phyloP scores from a whole-genome alignment of 2,113 vertebrate genomes.

The Pygoscelis adeliae region DNA sequence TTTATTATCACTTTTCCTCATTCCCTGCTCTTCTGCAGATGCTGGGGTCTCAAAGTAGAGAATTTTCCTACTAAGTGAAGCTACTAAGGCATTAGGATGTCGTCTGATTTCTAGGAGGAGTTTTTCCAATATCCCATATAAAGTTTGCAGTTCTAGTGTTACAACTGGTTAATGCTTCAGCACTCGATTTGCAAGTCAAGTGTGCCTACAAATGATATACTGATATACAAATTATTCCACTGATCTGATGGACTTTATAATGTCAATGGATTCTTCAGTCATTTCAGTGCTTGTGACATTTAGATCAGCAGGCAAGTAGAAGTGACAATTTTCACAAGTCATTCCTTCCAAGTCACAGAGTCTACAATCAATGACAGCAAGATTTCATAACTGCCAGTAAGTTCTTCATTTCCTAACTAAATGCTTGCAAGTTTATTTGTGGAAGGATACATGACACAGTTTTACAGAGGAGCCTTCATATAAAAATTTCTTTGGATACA shows the following conservation, averaged over 20 bases:
- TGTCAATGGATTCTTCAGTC: constrained; percentile 60
- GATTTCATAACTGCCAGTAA: constrained; percentile 4
- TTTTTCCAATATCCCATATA: background rate
- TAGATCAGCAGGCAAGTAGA: constrained; percentile 45
- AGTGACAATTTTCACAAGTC: constrained; percentile 63
- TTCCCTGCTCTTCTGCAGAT: background rate
- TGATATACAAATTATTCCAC: constrained; percentile 1
- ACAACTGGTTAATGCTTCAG: background rate
- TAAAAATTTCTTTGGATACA: background rate
- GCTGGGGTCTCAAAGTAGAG: background rate
- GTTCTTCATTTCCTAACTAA: background rate
- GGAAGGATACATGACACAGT: background rate
- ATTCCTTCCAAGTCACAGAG: constrained; percentile 44
- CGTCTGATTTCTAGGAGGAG: background rate
- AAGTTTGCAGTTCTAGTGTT: background rate
- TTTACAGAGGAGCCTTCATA: background rate
- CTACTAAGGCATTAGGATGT: background rate
- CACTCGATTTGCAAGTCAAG: constrained; percentile 6
- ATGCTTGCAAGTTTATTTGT: background rate
- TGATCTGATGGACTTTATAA: constrained; percentile 42
- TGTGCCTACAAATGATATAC: background rate
- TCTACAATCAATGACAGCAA: constrained; percentile 44
- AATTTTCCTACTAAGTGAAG: background rate
- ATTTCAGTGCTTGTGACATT: constrained; percentile 51
- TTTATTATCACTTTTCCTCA: background rate